A percentile compares a stretch with the other conserved stretches of the same genome.
These are phyloP conservation scores for Heliothis peltigera DNA, from an alignment of 2,888 invertebrate genomes.

Conservation along the genomic window DNA sequence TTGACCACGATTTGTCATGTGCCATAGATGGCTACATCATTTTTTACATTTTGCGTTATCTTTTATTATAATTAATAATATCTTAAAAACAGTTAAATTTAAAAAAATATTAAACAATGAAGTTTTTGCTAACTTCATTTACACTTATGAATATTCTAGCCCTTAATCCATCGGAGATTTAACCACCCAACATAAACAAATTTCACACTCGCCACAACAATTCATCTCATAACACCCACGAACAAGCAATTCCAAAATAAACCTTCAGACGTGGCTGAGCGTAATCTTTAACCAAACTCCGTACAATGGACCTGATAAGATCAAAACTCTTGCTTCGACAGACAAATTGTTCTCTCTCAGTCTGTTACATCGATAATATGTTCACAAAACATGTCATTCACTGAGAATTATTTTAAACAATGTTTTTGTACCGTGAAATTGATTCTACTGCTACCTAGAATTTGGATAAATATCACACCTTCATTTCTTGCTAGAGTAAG, in stretches of 20 bases:
- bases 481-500: background rate
- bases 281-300: constrained; percentile 76
- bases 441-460: constrained; percentile 73
- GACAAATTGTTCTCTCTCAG: constrained; percentile 83
- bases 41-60: no score
- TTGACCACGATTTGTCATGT: background rate
- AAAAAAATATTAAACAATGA: no score
- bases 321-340: constrained; percentile 79
- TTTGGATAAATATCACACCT: constrained; percentile 39
- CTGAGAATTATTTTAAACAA: constrained; percentile 71
- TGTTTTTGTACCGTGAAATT: constrained; percentile 81
- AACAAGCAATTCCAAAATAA: constrained; percentile 67
- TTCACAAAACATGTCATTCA: constrained; percentile 88
- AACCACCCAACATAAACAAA: constrained; percentile 22
- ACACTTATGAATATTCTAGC: background rate
- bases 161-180: background rate
- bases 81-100: no score
- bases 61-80: no score
- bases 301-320: constrained; percentile 85
- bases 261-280: constrained; percentile 68
- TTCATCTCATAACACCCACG: constrained; percentile 59
- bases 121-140: no score
- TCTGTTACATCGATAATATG: constrained; percentile 76
- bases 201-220: constrained; percentile 40
- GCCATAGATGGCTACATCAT: no score